phyloP scores from a whole-genome alignment of 2,113 vertebrate genomes.

The Sinocyclocheilus rhinocerous region DNA sequence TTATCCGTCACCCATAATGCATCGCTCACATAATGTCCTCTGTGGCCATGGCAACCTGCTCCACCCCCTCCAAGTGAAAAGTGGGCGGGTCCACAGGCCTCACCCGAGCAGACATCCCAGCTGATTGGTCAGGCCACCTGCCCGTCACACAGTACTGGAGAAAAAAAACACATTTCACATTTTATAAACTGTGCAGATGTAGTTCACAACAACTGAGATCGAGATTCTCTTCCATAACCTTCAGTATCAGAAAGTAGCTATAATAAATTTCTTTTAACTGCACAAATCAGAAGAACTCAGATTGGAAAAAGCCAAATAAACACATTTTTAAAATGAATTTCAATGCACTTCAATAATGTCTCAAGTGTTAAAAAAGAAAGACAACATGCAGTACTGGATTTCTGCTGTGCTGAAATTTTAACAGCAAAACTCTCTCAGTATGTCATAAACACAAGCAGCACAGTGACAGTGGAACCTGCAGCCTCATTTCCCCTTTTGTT shows the following conservation, averaged over 20 bases:
- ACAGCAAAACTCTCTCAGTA: not conserved
- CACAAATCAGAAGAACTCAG: too few species aligned
- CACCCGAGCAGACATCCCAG: slow-evolving; percentile 64
- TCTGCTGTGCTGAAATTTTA: not conserved
- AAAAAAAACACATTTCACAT: not conserved
- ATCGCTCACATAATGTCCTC: slow-evolving; percentile 71
- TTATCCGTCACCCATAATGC: not conserved
- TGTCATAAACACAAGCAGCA: not conserved
- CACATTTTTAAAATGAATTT: too few species aligned
- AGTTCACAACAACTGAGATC: not conserved
- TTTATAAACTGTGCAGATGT: not conserved
- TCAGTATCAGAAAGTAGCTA: too few species aligned
- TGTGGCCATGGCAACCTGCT: slow-evolving; percentile 58
- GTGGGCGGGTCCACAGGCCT: slow-evolving; percentile 71
- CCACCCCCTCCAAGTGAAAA: slow-evolving; percentile 69
- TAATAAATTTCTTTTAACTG: too few species aligned
- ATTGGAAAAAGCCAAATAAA: too few species aligned
- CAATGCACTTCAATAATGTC: too few species aligned
- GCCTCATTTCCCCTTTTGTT: not conserved
- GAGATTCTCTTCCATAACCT: too few species aligned
- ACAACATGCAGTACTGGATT: not conserved
- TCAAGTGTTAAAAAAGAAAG: too few species aligned
- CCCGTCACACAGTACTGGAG: slow-evolving; percentile 31
- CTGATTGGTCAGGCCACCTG: slow-evolving; percentile 40
- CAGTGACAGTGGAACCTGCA: not conserved